phyloP scores from a whole-genome alignment of 2,113 vertebrate genomes.

The Recurvirostra avosetta region DNA sequence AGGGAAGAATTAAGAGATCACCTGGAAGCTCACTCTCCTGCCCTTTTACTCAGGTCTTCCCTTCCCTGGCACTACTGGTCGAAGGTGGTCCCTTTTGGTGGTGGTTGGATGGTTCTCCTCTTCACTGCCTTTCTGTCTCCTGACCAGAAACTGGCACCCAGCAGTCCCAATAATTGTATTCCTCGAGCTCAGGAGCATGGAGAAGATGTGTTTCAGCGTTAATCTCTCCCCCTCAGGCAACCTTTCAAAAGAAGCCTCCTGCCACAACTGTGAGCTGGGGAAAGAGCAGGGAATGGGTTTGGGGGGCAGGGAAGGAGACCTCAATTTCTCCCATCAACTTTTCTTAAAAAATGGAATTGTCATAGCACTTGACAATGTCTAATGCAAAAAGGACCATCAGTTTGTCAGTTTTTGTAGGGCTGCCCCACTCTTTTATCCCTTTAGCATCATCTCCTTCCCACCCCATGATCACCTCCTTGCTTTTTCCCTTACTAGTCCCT shows the following conservation, averaged over 20 bases:
- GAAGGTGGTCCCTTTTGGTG: neutral
- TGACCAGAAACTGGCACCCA: neutral
- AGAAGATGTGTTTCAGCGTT: conserved; percentile 48
- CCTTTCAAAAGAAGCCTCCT: conserved; percentile 35
- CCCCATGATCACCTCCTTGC: neutral
- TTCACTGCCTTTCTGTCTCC: neutral
- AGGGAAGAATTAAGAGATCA: neutral
- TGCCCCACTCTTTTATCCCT: neutral
- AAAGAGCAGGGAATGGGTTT: neutral
- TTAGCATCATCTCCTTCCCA: neutral
- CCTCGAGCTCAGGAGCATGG: neutral
- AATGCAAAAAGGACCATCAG: neutral
- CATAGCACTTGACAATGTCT: conserved; percentile 55
- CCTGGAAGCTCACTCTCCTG: neutral
- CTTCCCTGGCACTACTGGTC: neutral
- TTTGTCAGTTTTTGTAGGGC: conserved; percentile 17
- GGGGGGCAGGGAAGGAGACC: neutral
- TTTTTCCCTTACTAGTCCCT: neutral
- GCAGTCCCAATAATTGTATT: neutral
- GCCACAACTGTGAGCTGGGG: neutral
- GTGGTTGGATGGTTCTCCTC: neutral
- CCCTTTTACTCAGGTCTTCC: neutral
- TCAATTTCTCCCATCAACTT: conserved; percentile 49
- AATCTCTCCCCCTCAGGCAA: conserved; percentile 53
- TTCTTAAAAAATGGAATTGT: conserved; percentile 35